These are phyloP conservation scores for Augiades crinisus DNA, from an alignment of 2,888 invertebrate species.

Conservation along the genomic window DNA sequence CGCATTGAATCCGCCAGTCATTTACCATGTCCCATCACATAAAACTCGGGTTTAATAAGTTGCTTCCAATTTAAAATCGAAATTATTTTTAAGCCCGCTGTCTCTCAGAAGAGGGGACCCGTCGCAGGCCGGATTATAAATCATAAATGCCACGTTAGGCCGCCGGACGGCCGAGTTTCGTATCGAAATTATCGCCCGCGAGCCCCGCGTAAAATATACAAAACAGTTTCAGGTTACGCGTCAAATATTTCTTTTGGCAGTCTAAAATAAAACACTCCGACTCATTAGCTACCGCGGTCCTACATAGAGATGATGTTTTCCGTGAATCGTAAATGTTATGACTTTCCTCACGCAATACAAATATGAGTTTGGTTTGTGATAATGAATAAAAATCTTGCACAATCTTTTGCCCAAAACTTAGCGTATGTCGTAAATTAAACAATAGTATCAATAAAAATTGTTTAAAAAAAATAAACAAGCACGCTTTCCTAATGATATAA, in stretches of 20 bases:
- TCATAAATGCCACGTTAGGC: constrained; percentile 75
- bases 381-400: too few relatives aligned
- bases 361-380: too few relatives aligned
- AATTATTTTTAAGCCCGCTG: constrained; percentile 70
- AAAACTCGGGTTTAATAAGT: constrained; percentile 66
- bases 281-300: constrained; percentile 49
- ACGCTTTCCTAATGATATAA: too few relatives aligned
- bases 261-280: constrained; percentile 58
- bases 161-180: constrained; percentile 51
- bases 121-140: constrained; percentile 75
- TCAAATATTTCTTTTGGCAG: constrained; percentile 65
- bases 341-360: constrained; percentile 12
- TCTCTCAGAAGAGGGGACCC: constrained; percentile 66
- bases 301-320: constrained; percentile 21
- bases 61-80: constrained; percentile 73
- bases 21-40: constrained; percentile 54
- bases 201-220: constrained; percentile 69
- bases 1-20: constrained; percentile 34
- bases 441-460: too few relatives aligned
- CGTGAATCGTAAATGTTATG: constrained; percentile 15
- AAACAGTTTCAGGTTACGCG: constrained; percentile 73
- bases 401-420: too few relatives aligned
- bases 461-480: too few relatives aligned
- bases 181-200: constrained; percentile 73
- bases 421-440: too few relatives aligned